Evolutionary conservation across 2,888 invertebrate genomes (phyloP), one percentile per base, ranked within the genome.

Genomic region (Torymus tubicola): DNA sequence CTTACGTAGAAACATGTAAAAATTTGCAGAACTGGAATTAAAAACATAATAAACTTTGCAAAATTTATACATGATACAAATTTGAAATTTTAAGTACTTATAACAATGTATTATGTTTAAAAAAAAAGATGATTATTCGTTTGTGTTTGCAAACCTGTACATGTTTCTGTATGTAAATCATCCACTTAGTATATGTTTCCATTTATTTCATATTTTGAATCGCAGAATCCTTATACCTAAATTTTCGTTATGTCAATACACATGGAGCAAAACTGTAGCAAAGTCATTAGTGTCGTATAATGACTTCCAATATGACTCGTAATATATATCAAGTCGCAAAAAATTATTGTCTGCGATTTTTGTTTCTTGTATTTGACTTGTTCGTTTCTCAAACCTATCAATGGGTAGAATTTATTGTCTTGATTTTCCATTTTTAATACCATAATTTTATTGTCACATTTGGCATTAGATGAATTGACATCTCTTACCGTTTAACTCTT

Each of bases 141-240:
- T 42, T 42, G 42, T 64, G 31, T 71, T 65, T 75, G 78, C 52
- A 78, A 80, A 81, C 78, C 70, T 67, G 67, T 74, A 81, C 74
- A 78, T 78, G 74, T 67, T 78, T 71, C 70, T 64, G 11, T 77
- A 53, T 31, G 16, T 72, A 64, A 14, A 60, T 68, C 73, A n/a
- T 50, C 60, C 50, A 16, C 24, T 64, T 64, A 58, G 53, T 74
- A 70, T 85, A 85, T 87, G 87, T 89, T 88, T 88, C 87, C 84
- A 81, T 83, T 85, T 88, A 88, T 88, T 87, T 89, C 87, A 87
- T 86, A 77, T 84, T 85, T 81, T 69, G n/a, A 16, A 75, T 75
- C 71, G 67, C 70, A 70, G 74, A 70, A 61, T 70, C 73, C 60
- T 78, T 78, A 78, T 31, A 60, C 42, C 60, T 78, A 78, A 68